Base-by-base conservation (phyloP, 2,113 vertebrate genomes). In the Deroptyus accipitrinus region DNA sequence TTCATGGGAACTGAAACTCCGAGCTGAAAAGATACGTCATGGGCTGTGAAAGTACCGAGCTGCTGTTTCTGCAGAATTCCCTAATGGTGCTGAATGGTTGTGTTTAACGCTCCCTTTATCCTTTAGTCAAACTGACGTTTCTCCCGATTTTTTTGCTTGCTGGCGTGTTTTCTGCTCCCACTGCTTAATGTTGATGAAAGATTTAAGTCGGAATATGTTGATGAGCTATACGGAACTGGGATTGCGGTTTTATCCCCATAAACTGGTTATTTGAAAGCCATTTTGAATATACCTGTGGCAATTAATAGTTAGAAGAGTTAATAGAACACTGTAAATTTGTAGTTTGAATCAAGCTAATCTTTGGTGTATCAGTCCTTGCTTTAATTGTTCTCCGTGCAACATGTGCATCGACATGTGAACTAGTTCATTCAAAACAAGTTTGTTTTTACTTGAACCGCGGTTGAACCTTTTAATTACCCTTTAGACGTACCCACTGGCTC, bases 61-160 rank as follows among this genome's bases (percentile, higher is more conserved):
- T 92, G 83, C 88, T 89, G 80, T 61, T 96, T 92, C 52, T 92
- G 86, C 88, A 95, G 57, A 79, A 90, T 95, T 95, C 83, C 83
- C 77, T 69, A 66, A 64, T 59, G 78, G 61, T 95, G 86, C 86
- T 95, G 95, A 92, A 18, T 91, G 69, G 57, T 54, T 55, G 80
- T 70, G 46, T 86, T 96, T 92, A 72, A n/a, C 70, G 70, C 68
- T 84, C 76, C 31, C 61, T 80, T 94, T 86, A 92, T 67, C 86
- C 81, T 33, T 90, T 81, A 88, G 70, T 69, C 57, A 75, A n/a
- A 57, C 69, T 72, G 66, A 52, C 1, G 4, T 72, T 91, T 75
- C 66, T 87, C 42, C 81, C 63, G 14, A 8, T 37, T 68, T 82
- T 84, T 93, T 72, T 72, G 80, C 84, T 78, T 18, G 31, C 62